Evolutionary conservation across 1,140 invertebrate species (phyloP).

Genomic region (Meloidogyne hapla): DNA sequence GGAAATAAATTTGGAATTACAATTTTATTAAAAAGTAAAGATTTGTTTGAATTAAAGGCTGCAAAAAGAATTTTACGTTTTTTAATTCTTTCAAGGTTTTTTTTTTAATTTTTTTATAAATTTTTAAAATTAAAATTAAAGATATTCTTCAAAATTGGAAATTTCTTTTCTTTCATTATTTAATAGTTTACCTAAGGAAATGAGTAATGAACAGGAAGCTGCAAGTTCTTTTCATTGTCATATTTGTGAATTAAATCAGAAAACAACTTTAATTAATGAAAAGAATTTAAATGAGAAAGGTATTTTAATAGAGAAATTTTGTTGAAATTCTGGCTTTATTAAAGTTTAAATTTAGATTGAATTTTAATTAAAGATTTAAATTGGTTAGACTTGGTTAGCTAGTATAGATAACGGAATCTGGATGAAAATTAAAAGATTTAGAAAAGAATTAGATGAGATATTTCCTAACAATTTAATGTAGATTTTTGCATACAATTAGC

Average conservation of each 20-base stretch:
- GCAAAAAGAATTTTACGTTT: slow-evolving; percentile 63
- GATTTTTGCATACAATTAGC: too few species aligned
- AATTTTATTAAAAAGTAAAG: slow-evolving; percentile 69
- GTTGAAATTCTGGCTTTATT: too few species aligned
- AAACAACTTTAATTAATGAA: background rate
- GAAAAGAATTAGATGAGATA: too few species aligned
- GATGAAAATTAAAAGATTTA: too few species aligned
- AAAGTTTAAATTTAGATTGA: too few species aligned
- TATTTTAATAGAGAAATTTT: background rate
- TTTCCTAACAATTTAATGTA: too few species aligned
- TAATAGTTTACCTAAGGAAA: slow-evolving; percentile 33
- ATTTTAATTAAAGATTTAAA: too few species aligned
- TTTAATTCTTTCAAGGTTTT: slow-evolving; percentile 44
- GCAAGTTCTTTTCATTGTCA: slow-evolving; percentile 26
- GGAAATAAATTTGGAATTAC: slow-evolving; percentile 19
- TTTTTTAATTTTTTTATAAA: background rate
- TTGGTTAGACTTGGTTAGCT: too few species aligned
- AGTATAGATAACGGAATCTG: too few species aligned
- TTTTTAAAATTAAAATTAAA: slow-evolving; percentile 3
- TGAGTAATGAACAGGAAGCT: background rate
- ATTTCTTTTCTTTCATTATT: slow-evolving; percentile 53
- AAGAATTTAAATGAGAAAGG: background rate
- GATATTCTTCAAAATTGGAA: slow-evolving; percentile 47
- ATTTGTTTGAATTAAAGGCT: slow-evolving; percentile 73
- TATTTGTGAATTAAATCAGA: slow-evolving; percentile 41